Evolutionary conservation across 1,140 invertebrate genomes (phyloP).

Genomic region (Whitmania pigra): DNA sequence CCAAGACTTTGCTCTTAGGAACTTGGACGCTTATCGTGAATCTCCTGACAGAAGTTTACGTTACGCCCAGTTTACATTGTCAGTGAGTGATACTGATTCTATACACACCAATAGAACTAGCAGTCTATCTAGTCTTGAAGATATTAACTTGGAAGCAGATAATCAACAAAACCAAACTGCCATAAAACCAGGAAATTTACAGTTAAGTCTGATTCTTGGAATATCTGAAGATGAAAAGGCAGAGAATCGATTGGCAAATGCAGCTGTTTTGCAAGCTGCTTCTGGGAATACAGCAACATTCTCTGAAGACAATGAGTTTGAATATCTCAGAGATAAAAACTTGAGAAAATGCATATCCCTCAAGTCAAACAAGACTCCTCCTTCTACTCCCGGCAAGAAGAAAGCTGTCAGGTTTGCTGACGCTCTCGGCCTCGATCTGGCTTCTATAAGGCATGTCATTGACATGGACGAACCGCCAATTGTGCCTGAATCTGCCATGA

Average conservation of each 20-base stretch:
- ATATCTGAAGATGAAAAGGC: constrained; percentile 18
- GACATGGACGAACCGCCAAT: constrained; percentile 38
- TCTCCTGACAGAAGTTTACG: not conserved
- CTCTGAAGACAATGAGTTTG: constrained; percentile 38
- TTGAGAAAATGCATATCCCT: constrained; percentile 52
- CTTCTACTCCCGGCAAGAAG: constrained; percentile 56
- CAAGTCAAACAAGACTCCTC: constrained; percentile 78
- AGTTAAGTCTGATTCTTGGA: constrained; percentile 17
- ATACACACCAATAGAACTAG: constrained; percentile 13
- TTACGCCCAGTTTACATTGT: not conserved
- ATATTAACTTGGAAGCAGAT: constrained; percentile 19
- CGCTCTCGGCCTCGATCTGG: constrained; percentile 77
- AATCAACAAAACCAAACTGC: not conserved
- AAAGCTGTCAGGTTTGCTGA: constrained; percentile 92
- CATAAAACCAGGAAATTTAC: not conserved
- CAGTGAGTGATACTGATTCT: constrained; percentile 13
- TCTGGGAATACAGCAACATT: constrained; percentile 15
- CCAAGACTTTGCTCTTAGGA: too few species aligned
- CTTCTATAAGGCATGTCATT: constrained; percentile 57
- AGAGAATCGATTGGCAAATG: constrained; percentile 11
- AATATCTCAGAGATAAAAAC: constrained; percentile 30
- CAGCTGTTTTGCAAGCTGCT: not conserved
- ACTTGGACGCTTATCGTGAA: too few species aligned
- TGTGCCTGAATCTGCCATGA: constrained; percentile 38
- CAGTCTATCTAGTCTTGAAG: not conserved